Evolutionary conservation across 2,113 vertebrate genomes (phyloP).

Genomic region (Furnarius figulus): DNA sequence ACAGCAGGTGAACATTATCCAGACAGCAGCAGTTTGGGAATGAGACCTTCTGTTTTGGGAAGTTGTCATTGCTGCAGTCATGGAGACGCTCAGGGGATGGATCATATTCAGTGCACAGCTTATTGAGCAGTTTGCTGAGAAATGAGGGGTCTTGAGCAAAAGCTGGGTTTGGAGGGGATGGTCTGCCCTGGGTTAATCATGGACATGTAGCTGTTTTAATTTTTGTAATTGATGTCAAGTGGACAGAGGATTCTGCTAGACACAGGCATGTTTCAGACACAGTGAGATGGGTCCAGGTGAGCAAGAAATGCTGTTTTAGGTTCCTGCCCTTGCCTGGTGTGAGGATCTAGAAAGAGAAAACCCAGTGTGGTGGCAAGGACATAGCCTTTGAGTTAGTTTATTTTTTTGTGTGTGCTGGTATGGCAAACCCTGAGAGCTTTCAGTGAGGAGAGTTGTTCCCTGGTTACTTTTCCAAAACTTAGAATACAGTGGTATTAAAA

Average conservation of each 20-base stretch:
- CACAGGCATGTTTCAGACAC: fast-evolving
- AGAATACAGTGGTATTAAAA: neutral
- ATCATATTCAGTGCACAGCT: neutral
- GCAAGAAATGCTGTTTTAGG: neutral
- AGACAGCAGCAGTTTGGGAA: neutral
- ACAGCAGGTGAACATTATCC: neutral
- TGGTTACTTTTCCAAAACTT: neutral
- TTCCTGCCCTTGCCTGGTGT: fast-evolving
- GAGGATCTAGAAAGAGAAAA: neutral
- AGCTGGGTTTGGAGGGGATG: neutral
- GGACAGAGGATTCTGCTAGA: neutral
- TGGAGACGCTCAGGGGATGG: neutral
- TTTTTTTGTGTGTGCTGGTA: neutral
- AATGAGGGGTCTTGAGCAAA: neutral
- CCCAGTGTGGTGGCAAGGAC: too few species aligned
- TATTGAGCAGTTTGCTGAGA: neutral
- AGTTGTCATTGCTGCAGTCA: neutral
- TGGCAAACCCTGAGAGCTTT: neutral
- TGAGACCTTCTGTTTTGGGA: neutral
- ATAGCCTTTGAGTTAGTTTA: neutral
- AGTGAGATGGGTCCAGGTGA: neutral
- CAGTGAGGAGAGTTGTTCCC: neutral
- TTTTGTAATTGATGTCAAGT: neutral
- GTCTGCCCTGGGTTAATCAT: fast-evolving
- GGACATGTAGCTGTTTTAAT: neutral